Evolutionary conservation across 2,113 vertebrate genomes (phyloP).

Genomic region (Synchiropus splendidus): DNA sequence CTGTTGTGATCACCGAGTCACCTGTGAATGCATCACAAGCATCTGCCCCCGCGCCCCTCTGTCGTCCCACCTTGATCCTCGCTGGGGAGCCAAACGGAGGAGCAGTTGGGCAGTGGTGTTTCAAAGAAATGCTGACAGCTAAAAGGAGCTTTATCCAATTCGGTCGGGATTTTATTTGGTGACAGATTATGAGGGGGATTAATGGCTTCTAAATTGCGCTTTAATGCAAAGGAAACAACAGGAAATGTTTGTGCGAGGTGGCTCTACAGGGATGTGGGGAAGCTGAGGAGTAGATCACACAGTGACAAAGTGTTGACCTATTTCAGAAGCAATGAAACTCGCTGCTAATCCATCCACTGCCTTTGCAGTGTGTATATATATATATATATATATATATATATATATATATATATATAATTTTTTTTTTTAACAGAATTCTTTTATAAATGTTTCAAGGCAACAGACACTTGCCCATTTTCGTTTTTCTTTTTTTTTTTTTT

Average conservation of each 20-base stretch:
- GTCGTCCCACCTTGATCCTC: conserved; percentile 1
- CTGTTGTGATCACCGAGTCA: conserved; percentile 60
- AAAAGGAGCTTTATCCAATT: conserved; percentile 16
- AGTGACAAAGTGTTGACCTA: no score
- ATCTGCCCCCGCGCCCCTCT: conserved; percentile 14
- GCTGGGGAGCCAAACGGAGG: background rate
- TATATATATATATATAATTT: no score
- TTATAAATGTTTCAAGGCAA: no score
- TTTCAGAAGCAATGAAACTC: no score
- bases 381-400: no score
- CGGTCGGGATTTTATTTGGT: conserved; percentile 48
- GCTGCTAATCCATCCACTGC: conserved; percentile 18
- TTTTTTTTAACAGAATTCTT: no score
- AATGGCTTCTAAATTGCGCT: conserved; percentile 63
- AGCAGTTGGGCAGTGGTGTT: background rate
- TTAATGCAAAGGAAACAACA: conserved; percentile 57
- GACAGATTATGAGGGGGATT: conserved; percentile 67
- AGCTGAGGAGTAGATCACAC: background rate
- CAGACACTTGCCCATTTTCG: no score
- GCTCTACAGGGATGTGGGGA: conserved; percentile 13
- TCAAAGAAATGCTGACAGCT: conserved; percentile 3
- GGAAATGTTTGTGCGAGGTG: conserved; percentile 21
- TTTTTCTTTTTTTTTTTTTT: no score
- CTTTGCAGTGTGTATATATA: no score
- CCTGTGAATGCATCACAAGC: conserved; percentile 43